Base-by-base conservation (phyloP, 1,140 invertebrate genomes). In the Probaryconus sp. region DNA sequence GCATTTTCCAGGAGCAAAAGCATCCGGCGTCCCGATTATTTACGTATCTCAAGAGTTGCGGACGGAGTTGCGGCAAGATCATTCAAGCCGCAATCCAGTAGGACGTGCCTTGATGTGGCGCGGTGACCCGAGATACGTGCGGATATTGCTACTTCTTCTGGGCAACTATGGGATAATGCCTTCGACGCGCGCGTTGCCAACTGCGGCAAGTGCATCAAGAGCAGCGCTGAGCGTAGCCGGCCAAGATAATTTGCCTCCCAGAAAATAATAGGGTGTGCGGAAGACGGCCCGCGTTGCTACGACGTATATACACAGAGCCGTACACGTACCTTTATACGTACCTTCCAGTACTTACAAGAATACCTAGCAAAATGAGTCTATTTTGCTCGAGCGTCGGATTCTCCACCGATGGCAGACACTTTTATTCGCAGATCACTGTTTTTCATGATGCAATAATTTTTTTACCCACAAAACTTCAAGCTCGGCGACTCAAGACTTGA, bases 191-290 rank as follows among this genome's bases (percentile, higher is more conserved):
- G 50, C 68, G 68, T n/a, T n/a, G 77, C 75, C 71, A 71, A 71
- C 76, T 72, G 67, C 71, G 75, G 81, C 78, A 80, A 84, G 80
- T 81, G 79, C 84, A 84, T 81, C 80, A 80, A 63, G 83, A 84
- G 82, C 81, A 83, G 48, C 47, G 37, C 68, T 69, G 58, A 83
- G 48, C 47, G 37, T 64, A 71, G 58, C 70, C 55, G 45, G 76
- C 77, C 55, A 50, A 79, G 82, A 87, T 85, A 87, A 87, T 87
- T 87, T 87, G 80, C 83, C 83, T 83, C 80, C 72, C 63, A 80
- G 85, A 85, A 86, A 87, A 87, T 87, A 86, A 87, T 81, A 85
- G 86, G 85, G 84, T 86, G 84, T 42, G 60, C 75, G 42, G 58
- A 53, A 61, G 21, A 56, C 48, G 58, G 38, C n/a, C 43, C 67